Percentiles rank a stretch among this genome's conserved stretches.
Conservation (phyloP, 1,140 invertebrate genomes). For the Drosophila watanabei region DNA sequence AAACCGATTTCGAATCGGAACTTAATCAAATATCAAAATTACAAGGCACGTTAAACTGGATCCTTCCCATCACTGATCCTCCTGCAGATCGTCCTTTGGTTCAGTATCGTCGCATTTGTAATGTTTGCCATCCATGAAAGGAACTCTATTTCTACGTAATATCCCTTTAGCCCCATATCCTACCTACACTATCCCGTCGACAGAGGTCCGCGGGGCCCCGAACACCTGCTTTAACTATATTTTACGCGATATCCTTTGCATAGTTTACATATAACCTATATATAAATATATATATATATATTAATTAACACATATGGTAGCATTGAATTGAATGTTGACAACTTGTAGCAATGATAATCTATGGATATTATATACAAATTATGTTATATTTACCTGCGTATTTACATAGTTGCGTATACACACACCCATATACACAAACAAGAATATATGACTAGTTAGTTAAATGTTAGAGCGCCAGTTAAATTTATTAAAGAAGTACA, state of each 20-base stretch:
- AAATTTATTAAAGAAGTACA: constrained; percentile 72
- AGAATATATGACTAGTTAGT: constrained; percentile 70
- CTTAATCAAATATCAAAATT: background rate
- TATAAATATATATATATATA: constrained; percentile 48
- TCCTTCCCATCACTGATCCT: background rate
- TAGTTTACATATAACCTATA: constrained; percentile 45
- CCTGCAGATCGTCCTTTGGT: constrained; percentile 22
- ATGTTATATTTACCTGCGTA: constrained; percentile 78
- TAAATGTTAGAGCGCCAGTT: constrained; percentile 79
- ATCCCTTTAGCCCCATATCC: constrained; percentile 20
- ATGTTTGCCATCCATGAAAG: constrained; percentile 74
- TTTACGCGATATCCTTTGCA: constrained; percentile 66
- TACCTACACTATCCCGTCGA: constrained; percentile 11
- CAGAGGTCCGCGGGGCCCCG: constrained; percentile 18
- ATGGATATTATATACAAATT: constrained; percentile 73
- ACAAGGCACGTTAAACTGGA: background rate
- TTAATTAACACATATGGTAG: constrained; percentile 70
- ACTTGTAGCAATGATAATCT: constrained; percentile 75
- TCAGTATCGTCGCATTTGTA: constrained; percentile 63
- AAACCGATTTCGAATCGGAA: background rate
- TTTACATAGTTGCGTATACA: constrained; percentile 76
- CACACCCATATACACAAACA: constrained; percentile 52
- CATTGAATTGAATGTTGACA: constrained; percentile 77
- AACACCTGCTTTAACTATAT: constrained; percentile 72
- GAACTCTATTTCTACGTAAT: constrained; percentile 34